Conservation (phyloP, 2,888 invertebrate species). For the Sinodicranocentrus sp. region DNA sequence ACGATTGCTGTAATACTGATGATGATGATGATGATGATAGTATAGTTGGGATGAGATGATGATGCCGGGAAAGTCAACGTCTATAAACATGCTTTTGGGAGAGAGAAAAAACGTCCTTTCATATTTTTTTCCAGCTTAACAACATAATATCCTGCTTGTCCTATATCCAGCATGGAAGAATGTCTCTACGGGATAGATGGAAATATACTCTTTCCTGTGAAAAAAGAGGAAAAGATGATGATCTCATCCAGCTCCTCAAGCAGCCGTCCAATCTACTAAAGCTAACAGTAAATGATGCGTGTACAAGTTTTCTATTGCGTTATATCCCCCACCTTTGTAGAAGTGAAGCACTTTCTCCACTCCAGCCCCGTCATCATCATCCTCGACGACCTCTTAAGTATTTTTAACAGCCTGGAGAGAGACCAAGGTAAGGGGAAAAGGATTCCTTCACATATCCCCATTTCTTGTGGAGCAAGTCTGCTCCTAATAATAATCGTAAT, state of each 20-base stretch:
- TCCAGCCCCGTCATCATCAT: constrained; percentile 51
- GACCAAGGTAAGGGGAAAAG: background rate
- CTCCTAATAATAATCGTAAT: constrained; percentile 55
- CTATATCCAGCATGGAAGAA: background rate
- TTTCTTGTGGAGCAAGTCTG: background rate
- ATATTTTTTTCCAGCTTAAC: background rate
- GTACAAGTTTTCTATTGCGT: background rate
- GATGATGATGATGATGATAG: constrained; percentile 19
- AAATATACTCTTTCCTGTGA: background rate
- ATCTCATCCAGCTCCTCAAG: constrained; percentile 2
- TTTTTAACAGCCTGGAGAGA: constrained; percentile 22
- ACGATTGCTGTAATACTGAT: constrained; percentile 28
- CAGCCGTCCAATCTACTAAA: background rate
- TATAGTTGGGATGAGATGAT: constrained; percentile 18
- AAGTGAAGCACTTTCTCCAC: constrained; percentile 42
- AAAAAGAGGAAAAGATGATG: constrained; percentile 34
- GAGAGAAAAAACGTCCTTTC: background rate
- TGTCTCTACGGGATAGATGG: background rate
- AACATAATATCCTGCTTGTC: background rate
- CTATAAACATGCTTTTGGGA: constrained; percentile 2
- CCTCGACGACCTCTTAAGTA: constrained; percentile 58
- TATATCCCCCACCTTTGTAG: background rate
- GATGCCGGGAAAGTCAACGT: constrained; percentile 3
- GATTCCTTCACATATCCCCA: constrained; percentile 6
- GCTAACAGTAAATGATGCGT: constrained; percentile 61